Base-by-base conservation (phyloP, 1,140 invertebrate genomes). In the Cotesia vestalis region DNA sequence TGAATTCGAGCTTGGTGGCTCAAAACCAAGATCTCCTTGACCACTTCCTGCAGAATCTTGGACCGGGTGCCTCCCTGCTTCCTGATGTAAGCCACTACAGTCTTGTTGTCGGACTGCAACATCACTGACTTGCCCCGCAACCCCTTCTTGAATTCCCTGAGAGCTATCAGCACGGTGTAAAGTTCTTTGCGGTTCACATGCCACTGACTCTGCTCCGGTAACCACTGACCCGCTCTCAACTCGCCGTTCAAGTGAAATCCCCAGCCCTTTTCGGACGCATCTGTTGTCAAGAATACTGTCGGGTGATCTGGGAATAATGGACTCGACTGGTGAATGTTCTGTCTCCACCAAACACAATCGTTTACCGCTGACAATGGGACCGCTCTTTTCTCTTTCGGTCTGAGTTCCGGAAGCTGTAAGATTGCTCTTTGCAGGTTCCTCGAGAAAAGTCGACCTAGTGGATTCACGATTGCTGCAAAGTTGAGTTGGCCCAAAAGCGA, bases 71-170 rank as follows among this genome's bases (percentile, higher is more conserved):
- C 75, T 4, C 77, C 76, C 61, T 79, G 71, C 74, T 27, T 27
- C 27, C 27, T 27, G 27, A 27, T 27, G 27, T 27, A 27, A 27
- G 27, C 27, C 27, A 27, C 55, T 2, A 69, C 74, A 1, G 82
- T 81, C 14, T 62, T 73, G 75, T 79, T 84, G 81, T 84, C 82
- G 57, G 75, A 78, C 66, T 83, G 82, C 8, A 83, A 60, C 8
- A 79, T 60, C 0, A 82, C 52, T 0, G 75, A 71, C n/a, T 17
- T 69, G 9, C 66, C 27, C 40, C 6, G 14, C 4, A 79, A 46
- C 46, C 71, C 69, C 12, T 53, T 8, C 12, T 75, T 46, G 60
- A 74, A 52, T 5, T 14, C 51, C 40, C 75, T 34, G 6, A 85
- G 38, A 2, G 74, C 79, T n/a, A 75, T 27, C n/a, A 75, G 62